Evolutionary conservation across 2,888 invertebrate genomes (phyloP).

Genomic region (Agrotis exclamationis): DNA sequence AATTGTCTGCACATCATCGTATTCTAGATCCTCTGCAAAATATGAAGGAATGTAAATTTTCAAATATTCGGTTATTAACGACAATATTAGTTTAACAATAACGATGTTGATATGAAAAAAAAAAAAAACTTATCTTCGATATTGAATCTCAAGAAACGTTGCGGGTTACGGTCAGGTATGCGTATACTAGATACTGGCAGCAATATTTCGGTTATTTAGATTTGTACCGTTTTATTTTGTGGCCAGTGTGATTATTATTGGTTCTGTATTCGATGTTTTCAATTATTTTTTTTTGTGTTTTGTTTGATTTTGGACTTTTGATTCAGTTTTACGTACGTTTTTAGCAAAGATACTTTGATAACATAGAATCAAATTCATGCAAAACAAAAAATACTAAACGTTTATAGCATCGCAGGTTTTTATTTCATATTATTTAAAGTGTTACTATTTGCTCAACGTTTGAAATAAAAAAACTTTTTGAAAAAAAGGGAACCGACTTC

Average conservation of each 20-base stretch:
- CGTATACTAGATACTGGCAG: slow-evolving; percentile 59
- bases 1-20: neutral
- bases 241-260: slow-evolving; percentile 35
- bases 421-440: slow-evolving; percentile 15
- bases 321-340: neutral
- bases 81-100: slow-evolving; percentile 80
- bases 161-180: slow-evolving; percentile 58
- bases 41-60: slow-evolving; percentile 76
- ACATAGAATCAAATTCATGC: too few relatives aligned
- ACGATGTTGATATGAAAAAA: slow-evolving; percentile 77
- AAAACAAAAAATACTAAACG: too few relatives aligned
- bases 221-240: slow-evolving; percentile 39
- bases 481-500: too few relatives aligned
- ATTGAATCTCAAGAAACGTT: slow-evolving; percentile 71
- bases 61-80: slow-evolving; percentile 80
- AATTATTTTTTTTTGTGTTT: slow-evolving; percentile 8
- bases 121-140: slow-evolving; percentile 74
- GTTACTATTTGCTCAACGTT: slow-evolving; percentile 2
- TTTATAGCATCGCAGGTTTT: neutral
- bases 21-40: slow-evolving; percentile 53
- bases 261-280: neutral
- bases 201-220: slow-evolving; percentile 64
- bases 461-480: too few relatives aligned
- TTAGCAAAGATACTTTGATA: neutral
- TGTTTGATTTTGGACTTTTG: slow-evolving; percentile 5